Evolutionary conservation across 2,888 invertebrate species (phyloP), one percentile per base, ranked within the genome.

Genomic region (Ormyrus labotus): DNA sequence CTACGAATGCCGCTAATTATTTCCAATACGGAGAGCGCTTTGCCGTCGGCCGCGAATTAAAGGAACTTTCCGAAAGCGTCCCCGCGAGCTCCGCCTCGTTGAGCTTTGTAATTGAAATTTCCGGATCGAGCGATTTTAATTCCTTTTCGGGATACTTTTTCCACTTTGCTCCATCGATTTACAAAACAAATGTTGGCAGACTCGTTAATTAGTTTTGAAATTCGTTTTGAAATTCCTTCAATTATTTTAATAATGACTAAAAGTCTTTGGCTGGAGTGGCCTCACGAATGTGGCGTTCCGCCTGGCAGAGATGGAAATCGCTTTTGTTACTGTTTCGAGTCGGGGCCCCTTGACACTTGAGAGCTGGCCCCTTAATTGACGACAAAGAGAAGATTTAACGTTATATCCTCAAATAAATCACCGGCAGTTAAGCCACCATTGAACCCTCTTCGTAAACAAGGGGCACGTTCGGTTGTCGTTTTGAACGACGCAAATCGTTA

Each of bases 361-460:
- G 73, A 79, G 69, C 78, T 78, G 57, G 65, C 58, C 71, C 74
- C 64, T 80, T 75, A 80, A 80, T 80, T 74, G 74, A 80, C 70
- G 70, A 80, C 73, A 80, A 80, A 70, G 70, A 70, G 75, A 80
- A 79, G 78, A 80, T 80, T 80, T 75, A 80, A 74, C 51, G 74
- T 55, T 69, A 58, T 69, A 74, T 69, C 51, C 79, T 55, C 64
- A 19, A 55, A 71, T 80, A 80, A 74, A 70, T 80, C 68, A 73
- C 72, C 10, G 50, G 63, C n/a, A 50, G 78, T 73, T 78, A 73
- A 78, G 55, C 61, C 57, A 60, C n/a, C 68, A 68, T 63, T 67
- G 60, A 78, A 72, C 64, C 68, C 55, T 78, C 55, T 55, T 73
- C 53, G 64, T 61, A 78, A 78, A 73, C 11, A 34, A n/a, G 53